These are phyloP conservation scores for Peromyscus maniculatus DNA, from an alignment of 2,113 vertebrate genomes.

Conservation along the genomic window DNA sequence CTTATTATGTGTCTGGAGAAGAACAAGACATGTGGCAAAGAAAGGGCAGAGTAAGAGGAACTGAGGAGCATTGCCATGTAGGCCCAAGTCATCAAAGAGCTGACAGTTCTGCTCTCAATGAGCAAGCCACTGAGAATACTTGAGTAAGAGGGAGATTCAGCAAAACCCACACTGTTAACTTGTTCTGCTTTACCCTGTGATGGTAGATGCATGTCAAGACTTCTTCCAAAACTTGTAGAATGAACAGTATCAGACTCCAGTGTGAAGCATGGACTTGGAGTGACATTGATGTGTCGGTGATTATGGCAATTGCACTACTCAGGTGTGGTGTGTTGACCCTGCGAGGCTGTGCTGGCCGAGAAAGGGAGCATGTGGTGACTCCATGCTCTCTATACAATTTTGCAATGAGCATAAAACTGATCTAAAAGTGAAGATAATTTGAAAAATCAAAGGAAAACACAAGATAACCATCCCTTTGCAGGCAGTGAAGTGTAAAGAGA, in stretches of 20 bases:
- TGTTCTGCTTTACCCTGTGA: background rate
- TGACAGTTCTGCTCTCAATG: background rate
- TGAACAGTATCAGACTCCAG: background rate
- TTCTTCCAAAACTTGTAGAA: background rate
- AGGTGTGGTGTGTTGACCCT: accelerated
- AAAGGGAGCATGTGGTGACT: accelerated
- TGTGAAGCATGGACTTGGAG: no score
- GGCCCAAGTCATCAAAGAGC: background rate
- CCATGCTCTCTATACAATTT: background rate
- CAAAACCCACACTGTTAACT: background rate
- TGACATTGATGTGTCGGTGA: background rate
- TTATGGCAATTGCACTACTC: no score
- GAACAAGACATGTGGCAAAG: background rate
- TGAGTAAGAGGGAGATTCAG: background rate
- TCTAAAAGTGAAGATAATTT: background rate
- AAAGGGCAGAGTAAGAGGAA: background rate
- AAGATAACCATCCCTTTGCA: background rate
- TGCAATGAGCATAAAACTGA: background rate
- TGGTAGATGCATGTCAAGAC: accelerated
- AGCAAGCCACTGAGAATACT: background rate
- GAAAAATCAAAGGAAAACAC: background rate
- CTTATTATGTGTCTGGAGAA: background rate
- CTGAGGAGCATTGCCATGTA: accelerated
- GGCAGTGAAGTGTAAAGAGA: background rate
- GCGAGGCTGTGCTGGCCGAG: accelerated